These are phyloP conservation scores for Todus mexicanus DNA, from an alignment of 2,797 vertebrate species.

Conservation along the genomic window DNA sequence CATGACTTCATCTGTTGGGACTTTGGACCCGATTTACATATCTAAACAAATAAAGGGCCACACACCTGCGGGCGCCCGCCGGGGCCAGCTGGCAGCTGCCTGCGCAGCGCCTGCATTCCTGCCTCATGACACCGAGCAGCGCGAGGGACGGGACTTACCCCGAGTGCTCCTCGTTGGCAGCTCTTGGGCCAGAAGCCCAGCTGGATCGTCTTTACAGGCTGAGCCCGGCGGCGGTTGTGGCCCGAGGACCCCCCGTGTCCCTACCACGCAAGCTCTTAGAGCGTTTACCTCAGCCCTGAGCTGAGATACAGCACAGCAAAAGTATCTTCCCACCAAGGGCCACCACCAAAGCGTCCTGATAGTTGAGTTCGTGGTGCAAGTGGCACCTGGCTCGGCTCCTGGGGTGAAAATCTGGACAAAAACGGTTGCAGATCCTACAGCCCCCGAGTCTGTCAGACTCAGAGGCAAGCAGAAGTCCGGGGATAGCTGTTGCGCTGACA, in stretches of 20 bases:
- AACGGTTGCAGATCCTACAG: neutral
- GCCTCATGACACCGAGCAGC: neutral
- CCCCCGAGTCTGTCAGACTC: neutral
- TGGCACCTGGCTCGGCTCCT: neutral
- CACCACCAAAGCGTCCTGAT: neutral
- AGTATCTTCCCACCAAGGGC: neutral
- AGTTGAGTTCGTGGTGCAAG: neutral
- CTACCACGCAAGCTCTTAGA: neutral
- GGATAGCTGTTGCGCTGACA: neutral
- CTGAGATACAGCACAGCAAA: too few relatives aligned
- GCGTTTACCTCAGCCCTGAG: too few relatives aligned
- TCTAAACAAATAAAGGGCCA: slow-evolving; percentile 40
- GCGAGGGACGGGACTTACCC: neutral
- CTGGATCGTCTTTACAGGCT: neutral
- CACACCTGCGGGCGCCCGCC: neutral
- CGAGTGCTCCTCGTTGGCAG: neutral
- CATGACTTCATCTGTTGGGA: slow-evolving; percentile 19
- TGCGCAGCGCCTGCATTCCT: slow-evolving; percentile 12
- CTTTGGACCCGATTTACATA: slow-evolving; percentile 35
- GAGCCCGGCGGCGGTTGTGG: neutral
- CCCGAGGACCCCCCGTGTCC: neutral
- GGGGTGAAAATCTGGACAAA: neutral
- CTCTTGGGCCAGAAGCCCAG: neutral
- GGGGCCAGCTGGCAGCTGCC: slow-evolving; percentile 4
- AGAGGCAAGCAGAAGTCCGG: neutral